A percentile compares a stretch with the other conserved stretches of the same genome.
These are phyloP conservation scores for Hipparchia sbordonii DNA, from an alignment of 2,888 invertebrate genomes.

Conservation along the genomic window DNA sequence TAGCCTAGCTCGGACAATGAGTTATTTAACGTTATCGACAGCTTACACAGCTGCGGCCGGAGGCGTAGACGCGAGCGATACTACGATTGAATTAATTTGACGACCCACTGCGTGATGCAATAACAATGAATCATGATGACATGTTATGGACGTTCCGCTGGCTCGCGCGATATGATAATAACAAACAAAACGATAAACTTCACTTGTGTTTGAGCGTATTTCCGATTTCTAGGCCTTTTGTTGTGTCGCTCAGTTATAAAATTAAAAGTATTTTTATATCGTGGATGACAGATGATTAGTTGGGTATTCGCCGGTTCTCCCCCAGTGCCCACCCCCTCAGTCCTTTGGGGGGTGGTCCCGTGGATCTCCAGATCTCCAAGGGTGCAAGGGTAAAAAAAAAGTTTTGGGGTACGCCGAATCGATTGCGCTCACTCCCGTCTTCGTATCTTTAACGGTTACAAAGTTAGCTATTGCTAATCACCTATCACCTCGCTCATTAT, in stretches of 20 bases:
- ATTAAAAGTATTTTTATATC: background rate
- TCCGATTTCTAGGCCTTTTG: conserved; percentile 13
- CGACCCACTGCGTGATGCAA: conserved; percentile 51
- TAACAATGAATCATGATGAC: conserved; percentile 54
- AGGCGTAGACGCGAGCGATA: conserved; percentile 48
- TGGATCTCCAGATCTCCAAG: no score
- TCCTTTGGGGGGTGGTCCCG: no score
- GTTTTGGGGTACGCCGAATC: no score
- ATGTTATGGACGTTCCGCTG: conserved; percentile 46
- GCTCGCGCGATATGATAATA: conserved; percentile 39
- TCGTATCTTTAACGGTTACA: no score
- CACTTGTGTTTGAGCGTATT: conserved; percentile 18
- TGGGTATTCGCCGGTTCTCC: no score
- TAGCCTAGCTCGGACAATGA: conserved; percentile 54
- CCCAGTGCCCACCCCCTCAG: no score
- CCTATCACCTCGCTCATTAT: no score
- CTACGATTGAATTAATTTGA: conserved; percentile 63
- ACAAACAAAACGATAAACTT: conserved; percentile 39
- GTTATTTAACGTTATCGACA: conserved; percentile 67
- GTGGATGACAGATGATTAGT: background rate
- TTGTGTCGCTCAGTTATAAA: conserved; percentile 8
- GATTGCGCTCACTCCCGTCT: no score
- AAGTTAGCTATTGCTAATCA: no score
- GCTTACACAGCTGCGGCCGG: conserved; percentile 62
- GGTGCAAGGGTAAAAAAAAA: no score